Conservation (phyloP, 2,797 vertebrate genomes). For the Champsocephalus gunnari region DNA sequence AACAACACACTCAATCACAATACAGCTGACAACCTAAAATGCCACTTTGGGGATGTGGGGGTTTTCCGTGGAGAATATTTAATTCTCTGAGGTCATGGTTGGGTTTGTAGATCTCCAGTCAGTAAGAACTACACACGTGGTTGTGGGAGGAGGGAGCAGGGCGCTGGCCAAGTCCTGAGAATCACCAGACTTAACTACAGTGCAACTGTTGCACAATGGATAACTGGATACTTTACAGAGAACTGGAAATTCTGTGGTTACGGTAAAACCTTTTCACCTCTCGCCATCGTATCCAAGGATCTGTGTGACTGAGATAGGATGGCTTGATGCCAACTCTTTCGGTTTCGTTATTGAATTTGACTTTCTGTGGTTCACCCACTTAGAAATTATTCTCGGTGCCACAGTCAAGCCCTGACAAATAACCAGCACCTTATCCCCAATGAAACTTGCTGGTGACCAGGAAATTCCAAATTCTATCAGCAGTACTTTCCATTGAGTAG, state of each 20-base stretch:
- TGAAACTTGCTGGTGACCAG: slow-evolving; percentile 45
- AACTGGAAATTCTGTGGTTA: slow-evolving; percentile 40
- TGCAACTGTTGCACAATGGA: slow-evolving; percentile 44
- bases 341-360: slow-evolving; percentile 19
- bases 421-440: slow-evolving; percentile 17
- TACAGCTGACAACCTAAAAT: slow-evolving; percentile 57
- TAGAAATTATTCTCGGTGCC: background rate
- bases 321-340: slow-evolving; percentile 4
- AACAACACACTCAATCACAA: slow-evolving; percentile 40
- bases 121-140: slow-evolving; percentile 60
- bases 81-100: slow-evolving; percentile 74
- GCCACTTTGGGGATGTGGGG: slow-evolving; percentile 58
- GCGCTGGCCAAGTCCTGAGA: slow-evolving; percentile 42
- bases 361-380: background rate
- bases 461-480: slow-evolving; percentile 63
- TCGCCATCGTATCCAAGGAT: slow-evolving; percentile 7
- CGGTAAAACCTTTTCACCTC: slow-evolving; percentile 3
- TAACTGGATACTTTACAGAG: slow-evolving; percentile 54
- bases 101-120: slow-evolving; percentile 65
- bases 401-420: slow-evolving; percentile 10
- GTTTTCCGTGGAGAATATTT: slow-evolving; percentile 72
- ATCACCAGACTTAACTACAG: slow-evolving; percentile 43
- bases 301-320: slow-evolving; percentile 1
- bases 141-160: slow-evolving; percentile 57
- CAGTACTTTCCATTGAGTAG: slow-evolving; percentile 65